phyloP scores from a whole-genome alignment of 2,797 vertebrate species.

The Poeciliopsis turneri region DNA sequence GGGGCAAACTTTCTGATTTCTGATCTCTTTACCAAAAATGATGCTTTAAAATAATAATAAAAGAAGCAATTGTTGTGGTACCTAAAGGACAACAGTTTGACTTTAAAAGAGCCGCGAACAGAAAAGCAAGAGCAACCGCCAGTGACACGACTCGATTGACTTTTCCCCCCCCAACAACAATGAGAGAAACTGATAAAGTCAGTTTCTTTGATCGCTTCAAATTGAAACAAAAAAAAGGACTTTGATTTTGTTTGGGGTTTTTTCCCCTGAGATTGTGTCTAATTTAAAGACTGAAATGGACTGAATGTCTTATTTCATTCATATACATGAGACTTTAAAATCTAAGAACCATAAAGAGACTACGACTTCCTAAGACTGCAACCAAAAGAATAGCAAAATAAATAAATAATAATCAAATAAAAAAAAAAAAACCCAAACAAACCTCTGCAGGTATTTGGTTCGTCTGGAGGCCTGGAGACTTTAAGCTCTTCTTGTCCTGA shows the following conservation, averaged over 20 bases:
- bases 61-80: not conserved
- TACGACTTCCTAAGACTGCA: constrained; percentile 6
- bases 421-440: constrained; percentile 9
- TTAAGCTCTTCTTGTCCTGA: not conserved
- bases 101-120: not conserved
- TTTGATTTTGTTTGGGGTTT: not conserved
- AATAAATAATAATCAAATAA: not conserved
- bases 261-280: not conserved
- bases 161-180: not conserved
- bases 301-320: not conserved
- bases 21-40: not conserved
- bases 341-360: not conserved
- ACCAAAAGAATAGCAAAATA: not conserved
- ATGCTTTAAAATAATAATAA: not conserved
- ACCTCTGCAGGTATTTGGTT: constrained; percentile 84
- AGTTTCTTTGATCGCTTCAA: not conserved
- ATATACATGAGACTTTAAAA: not conserved
- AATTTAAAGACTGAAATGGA: too few species aligned
- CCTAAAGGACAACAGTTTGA: not conserved
- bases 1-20: not conserved
- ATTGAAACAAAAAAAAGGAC: not conserved
- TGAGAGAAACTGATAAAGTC: not conserved
- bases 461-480: constrained; percentile 24
- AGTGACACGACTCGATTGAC: not conserved
- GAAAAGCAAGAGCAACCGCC: not conserved